Base-by-base conservation (phyloP, 92 coral and sea anemone species). In the Phenganax marumi region DNA sequence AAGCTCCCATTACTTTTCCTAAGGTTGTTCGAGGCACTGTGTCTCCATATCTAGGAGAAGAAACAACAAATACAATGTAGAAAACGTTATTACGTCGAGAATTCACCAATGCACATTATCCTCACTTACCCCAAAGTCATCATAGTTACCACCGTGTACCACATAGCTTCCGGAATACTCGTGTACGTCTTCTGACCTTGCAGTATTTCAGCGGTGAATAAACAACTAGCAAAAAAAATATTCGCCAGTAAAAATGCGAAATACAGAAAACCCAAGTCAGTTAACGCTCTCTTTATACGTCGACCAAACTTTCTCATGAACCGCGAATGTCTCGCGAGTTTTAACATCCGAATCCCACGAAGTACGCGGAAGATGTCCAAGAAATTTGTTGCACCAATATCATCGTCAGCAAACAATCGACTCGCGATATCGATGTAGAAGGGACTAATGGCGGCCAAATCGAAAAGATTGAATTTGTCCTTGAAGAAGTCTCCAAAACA, bases 61-160 rank as follows among this genome's bases (percentile, higher is more conserved):
- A 33, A n/a, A 26, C 17, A 56, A 14, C 22, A 21, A 68, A 68
- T 33, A 33, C 3, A 33, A 33, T 33, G 43, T 5, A 33, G 43
- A 5, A 33, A 33, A 33, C 5, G 63, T 56, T 1, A 14, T 14
- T 2, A 56, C 3, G 63, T 14, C n/a, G 14, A 25, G 26, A 25
- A 17, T 17, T 46, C 73, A 46, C 51, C n/a, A 8, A n/a, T 17
- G 7, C n/a, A 12, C 10, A 17, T 48, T 49, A 72, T 49, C 56
- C 55, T 3, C 33, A 86, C 97, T 81, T 90, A 93, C 97, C 97
- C 97, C 23, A 93, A 93, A 6, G 97, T 93, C 97, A 93, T 93
- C 97, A 93, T 93, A 0, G 97, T 93, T 49, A 93, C 91, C 12
- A 92, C 87, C 6, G 97, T 90, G 58, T 92, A 93, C 97, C 97